Evolutionary conservation across 2,113 vertebrate species (phyloP).

Genomic region (Leucosticte australis): DNA sequence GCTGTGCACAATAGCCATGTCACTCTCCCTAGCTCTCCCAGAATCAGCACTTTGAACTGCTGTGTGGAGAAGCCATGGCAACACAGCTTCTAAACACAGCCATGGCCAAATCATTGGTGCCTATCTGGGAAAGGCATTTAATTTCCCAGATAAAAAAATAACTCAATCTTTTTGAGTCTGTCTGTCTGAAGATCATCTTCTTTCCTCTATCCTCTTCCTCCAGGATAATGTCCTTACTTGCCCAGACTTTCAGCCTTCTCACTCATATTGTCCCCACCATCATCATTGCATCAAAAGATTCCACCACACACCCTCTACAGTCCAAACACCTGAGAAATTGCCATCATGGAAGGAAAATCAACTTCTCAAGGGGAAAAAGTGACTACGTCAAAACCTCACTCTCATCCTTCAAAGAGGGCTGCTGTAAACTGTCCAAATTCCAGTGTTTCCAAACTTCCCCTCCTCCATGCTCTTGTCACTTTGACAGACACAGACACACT

Average conservation of each 20-base stretch:
- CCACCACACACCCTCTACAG: neutral
- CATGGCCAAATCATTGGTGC: neutral
- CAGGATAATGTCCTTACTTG: neutral
- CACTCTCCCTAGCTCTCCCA: neutral
- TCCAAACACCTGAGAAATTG: neutral
- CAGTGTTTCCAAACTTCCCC: neutral
- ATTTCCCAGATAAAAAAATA: neutral
- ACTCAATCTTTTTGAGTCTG: neutral
- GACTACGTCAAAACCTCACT: neutral
- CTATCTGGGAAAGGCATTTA: neutral
- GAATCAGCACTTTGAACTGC: neutral
- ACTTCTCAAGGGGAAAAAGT: neutral
- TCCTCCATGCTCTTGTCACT: neutral
- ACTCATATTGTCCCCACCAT: neutral
- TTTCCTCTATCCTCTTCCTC: neutral
- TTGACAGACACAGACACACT: neutral
- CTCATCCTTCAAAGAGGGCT: neutral
- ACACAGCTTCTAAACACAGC: neutral
- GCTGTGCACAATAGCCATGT: neutral
- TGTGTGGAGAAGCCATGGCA: neutral
- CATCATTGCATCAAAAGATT: neutral
- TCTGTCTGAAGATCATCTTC: neutral
- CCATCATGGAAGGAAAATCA: neutral
- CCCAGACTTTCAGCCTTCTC: neutral
- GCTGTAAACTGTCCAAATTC: fast-evolving